Base-by-base conservation (phyloP, 2,113 vertebrate genomes). In the Dromas ardeola region DNA sequence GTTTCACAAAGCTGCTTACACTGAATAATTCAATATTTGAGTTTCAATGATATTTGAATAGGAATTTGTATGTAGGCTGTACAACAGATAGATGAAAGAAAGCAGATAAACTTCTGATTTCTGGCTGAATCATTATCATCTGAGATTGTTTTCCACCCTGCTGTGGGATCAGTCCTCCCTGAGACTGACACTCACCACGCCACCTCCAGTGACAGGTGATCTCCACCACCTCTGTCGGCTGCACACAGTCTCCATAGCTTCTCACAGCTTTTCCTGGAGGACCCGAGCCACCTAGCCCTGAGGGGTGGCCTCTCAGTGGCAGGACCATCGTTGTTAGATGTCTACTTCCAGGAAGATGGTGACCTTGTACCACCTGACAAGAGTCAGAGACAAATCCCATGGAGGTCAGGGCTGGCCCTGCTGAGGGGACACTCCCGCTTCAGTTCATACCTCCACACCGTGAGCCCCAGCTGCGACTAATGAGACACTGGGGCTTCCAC, bases 1-100 rank as follows among this genome's bases (percentile, higher is more conserved):
- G 92, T 86, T 94, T 92, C 90, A 92, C 85, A 92, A 86, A 93
- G 67, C n/a, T 94, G 63, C 86, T 94, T 93, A 81, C 76, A 78
- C 59, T 94, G 95, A 94, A 93, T 94, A 92, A 97, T 95, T 97
- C 93, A 92, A 78, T 94, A 81, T 95, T 73, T 88, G 59, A 93
- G 62, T 43, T 90, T 88, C 94, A 96, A 90, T 92, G 71, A 93
- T 94, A 93, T 96, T 95, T 95, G 76, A 95, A 90, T 81, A 88
- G 50, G 88, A 93, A 91, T 94, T 70, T 90, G 67, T 94, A 77
- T 90, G 81, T 72, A 61, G 79, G 40, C 63, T 71, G 32, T 83
- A 74, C 13, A 32, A 47, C 8, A 7, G 63, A 62, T 40, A 93
- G 49, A 86, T 67, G 70, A 92, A 94, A 82, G 45, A 72, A 72